Evolutionary conservation across 2,113 vertebrate genomes (phyloP).

Genomic region (Oxyruncus cristatus): DNA sequence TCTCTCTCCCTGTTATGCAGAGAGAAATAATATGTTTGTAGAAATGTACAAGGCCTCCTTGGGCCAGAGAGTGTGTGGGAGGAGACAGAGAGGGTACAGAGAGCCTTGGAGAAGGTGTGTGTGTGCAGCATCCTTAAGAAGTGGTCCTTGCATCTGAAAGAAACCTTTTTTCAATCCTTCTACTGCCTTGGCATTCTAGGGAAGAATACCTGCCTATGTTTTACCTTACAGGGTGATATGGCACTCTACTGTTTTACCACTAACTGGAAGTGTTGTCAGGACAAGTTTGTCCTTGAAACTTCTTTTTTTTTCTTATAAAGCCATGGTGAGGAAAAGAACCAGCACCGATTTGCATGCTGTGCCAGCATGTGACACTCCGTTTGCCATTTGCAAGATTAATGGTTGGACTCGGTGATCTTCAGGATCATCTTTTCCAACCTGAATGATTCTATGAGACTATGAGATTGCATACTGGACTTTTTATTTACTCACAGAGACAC

Average conservation of each 20-base stretch:
- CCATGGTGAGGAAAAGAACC: not conserved
- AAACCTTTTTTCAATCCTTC: not conserved
- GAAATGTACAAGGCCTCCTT: not conserved
- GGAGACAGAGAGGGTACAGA: not conserved
- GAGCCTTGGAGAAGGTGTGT: not conserved
- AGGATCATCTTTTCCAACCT: not conserved
- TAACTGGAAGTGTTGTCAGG: not conserved
- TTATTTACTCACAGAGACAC: not conserved
- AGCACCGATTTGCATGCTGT: not conserved
- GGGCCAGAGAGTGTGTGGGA: not conserved
- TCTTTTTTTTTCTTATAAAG: not conserved
- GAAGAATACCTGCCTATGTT: not conserved
- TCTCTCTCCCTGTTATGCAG: not conserved
- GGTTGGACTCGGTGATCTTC: not conserved
- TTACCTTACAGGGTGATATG: not conserved
- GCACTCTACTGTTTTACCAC: not conserved
- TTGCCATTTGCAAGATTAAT: not conserved
- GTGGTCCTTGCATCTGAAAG: not conserved
- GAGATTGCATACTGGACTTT: not conserved
- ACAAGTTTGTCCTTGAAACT: not conserved
- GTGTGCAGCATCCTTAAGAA: no score
- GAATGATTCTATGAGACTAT: not conserved
- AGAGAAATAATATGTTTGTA: not conserved
- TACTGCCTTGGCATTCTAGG: not conserved
- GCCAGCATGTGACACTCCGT: accelerated